Conservation (phyloP, 2,113 vertebrate species). For the Anhinga rufa region DNA sequence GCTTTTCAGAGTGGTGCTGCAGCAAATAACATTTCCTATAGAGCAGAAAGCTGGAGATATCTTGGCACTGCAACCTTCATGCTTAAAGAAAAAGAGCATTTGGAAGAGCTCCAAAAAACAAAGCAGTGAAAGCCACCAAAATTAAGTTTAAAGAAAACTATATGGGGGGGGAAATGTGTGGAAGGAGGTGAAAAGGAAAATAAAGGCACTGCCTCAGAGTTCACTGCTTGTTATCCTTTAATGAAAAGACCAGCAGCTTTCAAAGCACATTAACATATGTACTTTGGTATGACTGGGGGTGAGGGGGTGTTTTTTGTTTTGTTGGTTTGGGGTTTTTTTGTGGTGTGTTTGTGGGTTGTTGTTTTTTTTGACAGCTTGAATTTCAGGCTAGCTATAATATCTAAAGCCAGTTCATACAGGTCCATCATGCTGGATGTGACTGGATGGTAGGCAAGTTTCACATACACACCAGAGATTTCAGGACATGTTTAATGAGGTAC, state of each 20-base stretch:
- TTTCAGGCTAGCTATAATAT: background rate
- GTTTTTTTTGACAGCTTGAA: background rate
- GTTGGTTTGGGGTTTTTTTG: background rate
- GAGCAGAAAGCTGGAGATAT: background rate
- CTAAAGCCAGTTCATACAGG: background rate
- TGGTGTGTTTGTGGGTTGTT: too few relatives aligned
- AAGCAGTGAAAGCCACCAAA: background rate
- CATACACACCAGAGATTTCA: background rate
- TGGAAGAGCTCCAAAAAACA: background rate
- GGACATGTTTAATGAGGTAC: background rate
- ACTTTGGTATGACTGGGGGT: background rate
- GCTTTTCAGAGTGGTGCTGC: conserved; percentile 9
- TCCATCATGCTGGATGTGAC: background rate
- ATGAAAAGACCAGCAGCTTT: background rate
- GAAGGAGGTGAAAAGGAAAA: background rate
- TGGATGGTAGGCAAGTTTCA: background rate
- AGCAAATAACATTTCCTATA: background rate
- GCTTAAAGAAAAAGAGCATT: background rate
- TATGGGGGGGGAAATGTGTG: background rate
- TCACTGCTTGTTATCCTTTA: background rate
- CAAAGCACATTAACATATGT: background rate
- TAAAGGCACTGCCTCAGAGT: background rate
- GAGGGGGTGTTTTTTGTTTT: background rate
- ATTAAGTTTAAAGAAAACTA: background rate
- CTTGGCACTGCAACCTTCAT: background rate